A percentile compares a stretch with the other conserved stretches of the same genome.
Evolutionary conservation across 2,113 vertebrate species (phyloP).

Genomic region (Rhinichthys klamathensis): DNA sequence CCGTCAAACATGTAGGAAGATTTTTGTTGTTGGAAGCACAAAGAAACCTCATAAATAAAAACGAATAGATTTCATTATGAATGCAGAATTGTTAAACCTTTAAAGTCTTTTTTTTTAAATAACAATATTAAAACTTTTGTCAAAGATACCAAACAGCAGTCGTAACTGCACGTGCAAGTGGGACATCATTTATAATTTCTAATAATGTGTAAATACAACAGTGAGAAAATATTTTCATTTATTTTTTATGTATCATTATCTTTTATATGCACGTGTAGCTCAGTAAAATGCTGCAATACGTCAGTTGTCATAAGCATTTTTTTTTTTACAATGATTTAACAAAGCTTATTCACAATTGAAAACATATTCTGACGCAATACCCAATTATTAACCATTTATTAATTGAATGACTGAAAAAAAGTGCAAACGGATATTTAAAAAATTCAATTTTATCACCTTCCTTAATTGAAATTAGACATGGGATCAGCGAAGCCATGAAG

Average conservation of each 20-base stretch:
- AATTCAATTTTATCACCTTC: slow-evolving; percentile 55
- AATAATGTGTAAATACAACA: neutral
- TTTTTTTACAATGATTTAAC: neutral
- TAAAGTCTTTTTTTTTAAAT: neutral
- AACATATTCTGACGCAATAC: slow-evolving; percentile 47
- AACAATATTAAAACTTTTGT: neutral
- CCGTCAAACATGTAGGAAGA: neutral
- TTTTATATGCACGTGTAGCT: neutral
- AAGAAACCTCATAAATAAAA: neutral
- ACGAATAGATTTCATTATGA: neutral
- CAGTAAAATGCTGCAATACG: neutral
- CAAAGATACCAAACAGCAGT: neutral
- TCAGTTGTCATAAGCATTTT: neutral
- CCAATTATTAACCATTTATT: slow-evolving; percentile 68
- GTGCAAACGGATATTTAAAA: slow-evolving; percentile 67
- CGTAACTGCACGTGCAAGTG: neutral
- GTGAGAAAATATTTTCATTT: neutral
- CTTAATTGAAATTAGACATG: slow-evolving; percentile 78
- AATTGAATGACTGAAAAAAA: slow-evolving; percentile 72
- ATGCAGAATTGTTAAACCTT: neutral
- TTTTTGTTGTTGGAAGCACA: neutral
- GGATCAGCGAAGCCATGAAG: slow-evolving; percentile 63
- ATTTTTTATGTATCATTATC: neutral
- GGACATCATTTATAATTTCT: neutral
- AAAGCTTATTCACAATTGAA: neutral